phyloP scores from a whole-genome alignment of 2,888 invertebrate species.

The Drosophila maculinotata region DNA sequence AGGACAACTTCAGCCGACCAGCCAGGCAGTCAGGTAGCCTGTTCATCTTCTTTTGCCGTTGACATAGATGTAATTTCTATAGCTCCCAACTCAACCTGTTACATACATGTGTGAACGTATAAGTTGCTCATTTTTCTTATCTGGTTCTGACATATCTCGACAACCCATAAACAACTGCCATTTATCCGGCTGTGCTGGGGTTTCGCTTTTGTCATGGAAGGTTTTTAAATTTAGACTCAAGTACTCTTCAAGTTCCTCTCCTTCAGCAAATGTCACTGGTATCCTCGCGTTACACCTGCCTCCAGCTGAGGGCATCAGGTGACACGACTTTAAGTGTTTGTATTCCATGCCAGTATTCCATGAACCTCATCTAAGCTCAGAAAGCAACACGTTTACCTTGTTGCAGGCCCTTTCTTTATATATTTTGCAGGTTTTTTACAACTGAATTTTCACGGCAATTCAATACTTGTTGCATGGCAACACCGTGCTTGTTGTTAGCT shows the following conservation, averaged over 20 bases:
- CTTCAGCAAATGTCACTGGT: constrained; percentile 52
- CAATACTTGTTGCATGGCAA: too few relatives aligned
- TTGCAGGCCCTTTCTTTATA: constrained; percentile 68
- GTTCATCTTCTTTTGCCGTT: constrained; percentile 29
- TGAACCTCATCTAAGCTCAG: constrained; percentile 10
- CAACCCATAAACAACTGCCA: constrained; percentile 12
- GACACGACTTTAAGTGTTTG: constrained; percentile 59
- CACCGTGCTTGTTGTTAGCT: too few relatives aligned
- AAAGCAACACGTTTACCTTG: constrained; percentile 52
- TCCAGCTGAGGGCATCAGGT: constrained; percentile 40
- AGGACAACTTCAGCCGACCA: constrained; percentile 2
- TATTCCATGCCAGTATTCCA: constrained; percentile 31
- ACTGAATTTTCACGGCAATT: too few relatives aligned
- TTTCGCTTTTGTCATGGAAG: constrained; percentile 52
- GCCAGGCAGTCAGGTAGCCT: neutral
- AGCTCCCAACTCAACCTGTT: constrained; percentile 51
- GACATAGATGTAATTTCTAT: constrained; percentile 44
- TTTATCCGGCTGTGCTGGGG: neutral
- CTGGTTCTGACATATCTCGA: constrained; percentile 21
- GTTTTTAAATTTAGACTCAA: constrained; percentile 68
- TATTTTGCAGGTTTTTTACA: constrained; percentile 70
- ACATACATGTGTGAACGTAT: constrained; percentile 20
- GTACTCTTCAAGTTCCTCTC: constrained; percentile 65
- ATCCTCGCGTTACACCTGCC: constrained; percentile 20
- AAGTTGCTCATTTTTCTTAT: constrained; percentile 54